Conservation (phyloP, 1,140 invertebrate genomes). For the Drosophila prosaltans region DNA sequence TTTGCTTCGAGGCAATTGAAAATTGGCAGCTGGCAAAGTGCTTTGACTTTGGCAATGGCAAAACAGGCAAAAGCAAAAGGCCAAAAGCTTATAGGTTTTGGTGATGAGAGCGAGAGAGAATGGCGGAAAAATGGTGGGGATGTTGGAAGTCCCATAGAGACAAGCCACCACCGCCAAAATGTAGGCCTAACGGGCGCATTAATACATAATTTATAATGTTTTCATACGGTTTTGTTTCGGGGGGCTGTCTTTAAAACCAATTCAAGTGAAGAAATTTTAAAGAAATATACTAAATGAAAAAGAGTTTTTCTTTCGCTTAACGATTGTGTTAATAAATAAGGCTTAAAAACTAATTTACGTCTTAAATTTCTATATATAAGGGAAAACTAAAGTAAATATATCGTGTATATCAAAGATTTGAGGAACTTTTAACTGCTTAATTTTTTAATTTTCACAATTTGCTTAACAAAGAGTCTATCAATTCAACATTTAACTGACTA, state of each 20-base stretch:
- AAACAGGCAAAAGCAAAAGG: constrained; percentile 29
- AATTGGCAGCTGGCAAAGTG: constrained; percentile 74
- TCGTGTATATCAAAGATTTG: no score
- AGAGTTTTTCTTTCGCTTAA: neutral
- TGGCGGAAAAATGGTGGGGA: constrained; percentile 12
- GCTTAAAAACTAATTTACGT: neutral
- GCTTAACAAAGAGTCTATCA: neutral
- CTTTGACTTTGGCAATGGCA: constrained; percentile 37
- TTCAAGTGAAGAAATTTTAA: constrained; percentile 8
- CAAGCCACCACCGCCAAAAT: constrained; percentile 27
- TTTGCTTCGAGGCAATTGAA: constrained; percentile 67
- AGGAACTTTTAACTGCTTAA: no score
- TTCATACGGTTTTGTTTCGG: constrained; percentile 68
- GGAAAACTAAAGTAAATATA: neutral
- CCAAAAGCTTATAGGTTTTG: constrained; percentile 25
- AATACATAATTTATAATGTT: constrained; percentile 82
- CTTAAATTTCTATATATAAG: neutral
- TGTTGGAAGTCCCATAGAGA: constrained; percentile 22
- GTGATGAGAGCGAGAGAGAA: constrained; percentile 7
- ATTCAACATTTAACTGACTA: constrained; percentile 1
- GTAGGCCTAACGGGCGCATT: constrained; percentile 74
- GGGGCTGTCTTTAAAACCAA: constrained; percentile 21
- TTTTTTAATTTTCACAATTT: neutral
- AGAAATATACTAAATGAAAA: neutral
- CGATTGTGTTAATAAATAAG: neutral